Evolutionary conservation across 2,797 vertebrate genomes (phyloP), one percentile per base, ranked within the genome.

Genomic region (Tangara arthus): DNA sequence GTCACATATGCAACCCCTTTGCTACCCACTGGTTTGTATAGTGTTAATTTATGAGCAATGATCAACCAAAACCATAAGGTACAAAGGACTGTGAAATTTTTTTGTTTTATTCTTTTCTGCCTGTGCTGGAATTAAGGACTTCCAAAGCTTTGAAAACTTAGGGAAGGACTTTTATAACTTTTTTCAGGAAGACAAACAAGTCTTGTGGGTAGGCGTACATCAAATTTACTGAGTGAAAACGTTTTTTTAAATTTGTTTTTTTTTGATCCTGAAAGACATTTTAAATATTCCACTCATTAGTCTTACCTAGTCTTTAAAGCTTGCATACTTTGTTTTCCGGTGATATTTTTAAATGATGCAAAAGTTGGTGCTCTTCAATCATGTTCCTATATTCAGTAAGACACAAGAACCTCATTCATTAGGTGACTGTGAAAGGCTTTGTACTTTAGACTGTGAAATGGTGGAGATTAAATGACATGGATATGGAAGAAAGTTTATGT

Each of bases 391-490:
- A 56, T 69, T 71, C 55, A 52, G 1, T 78, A 65, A 50, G 12
- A 65, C 7, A 41, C 7, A 41, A 52, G 44, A 47, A 73, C 4
- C 2, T 86, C 23, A 21, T 76, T 84, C 12, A 39, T 76, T 93
- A 61, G 10, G 23, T 78, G 34, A 5, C 8, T 88, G 57, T 66
- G 37, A 60, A 89, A 87, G 34, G 15, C 35, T 73, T 91, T 92
- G 37, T 90, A 82, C 14, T 95, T 91, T 27, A 83, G 60, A 72
- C 47, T 93, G 23, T 82, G 32, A 86, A 94, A 55, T 73, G 20
- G 46, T 60, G 34, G 37, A 84, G 86, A 84, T 82, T 88, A 92
- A 81, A 59, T 60, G 49, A 87, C 83, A 77, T 56, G 57, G 56
- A 47, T 91, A 79, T 6, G 26, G 30, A 34, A 64, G 41, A 68